A percentile compares a stretch with the other conserved stretches of the same genome.
Conservation (phyloP, 1,140 invertebrate species). For the Coptotermes formosanus region DNA sequence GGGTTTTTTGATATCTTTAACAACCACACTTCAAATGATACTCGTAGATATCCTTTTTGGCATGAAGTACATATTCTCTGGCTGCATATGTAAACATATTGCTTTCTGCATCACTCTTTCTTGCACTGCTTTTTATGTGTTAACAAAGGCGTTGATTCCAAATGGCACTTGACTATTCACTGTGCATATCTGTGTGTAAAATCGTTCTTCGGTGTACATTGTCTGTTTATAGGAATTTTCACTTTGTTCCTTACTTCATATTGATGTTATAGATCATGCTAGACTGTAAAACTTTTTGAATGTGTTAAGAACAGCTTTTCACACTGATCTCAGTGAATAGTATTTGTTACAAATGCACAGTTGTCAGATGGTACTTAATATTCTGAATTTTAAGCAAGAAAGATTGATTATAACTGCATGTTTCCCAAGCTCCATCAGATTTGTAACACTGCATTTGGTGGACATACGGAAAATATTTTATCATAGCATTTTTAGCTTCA, state of each 20-base stretch:
- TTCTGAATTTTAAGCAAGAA: background rate
- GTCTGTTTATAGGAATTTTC: background rate
- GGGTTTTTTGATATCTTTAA: slow-evolving; percentile 24
- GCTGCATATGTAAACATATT: background rate
- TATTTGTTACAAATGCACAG: background rate
- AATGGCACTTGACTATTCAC: background rate
- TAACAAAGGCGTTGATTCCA: background rate
- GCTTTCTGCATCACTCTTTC: background rate
- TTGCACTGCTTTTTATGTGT: background rate
- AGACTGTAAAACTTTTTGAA: background rate
- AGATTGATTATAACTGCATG: no score
- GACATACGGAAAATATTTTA: background rate
- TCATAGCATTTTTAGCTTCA: background rate
- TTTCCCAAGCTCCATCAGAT: background rate
- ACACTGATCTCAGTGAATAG: background rate
- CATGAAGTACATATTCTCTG: background rate
- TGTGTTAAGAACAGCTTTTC: background rate
- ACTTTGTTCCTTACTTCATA: background rate
- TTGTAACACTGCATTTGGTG: background rate
- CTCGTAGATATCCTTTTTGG: background rate
- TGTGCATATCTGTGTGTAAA: background rate
- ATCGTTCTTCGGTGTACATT: background rate
- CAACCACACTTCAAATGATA: background rate
- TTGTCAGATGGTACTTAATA: background rate
- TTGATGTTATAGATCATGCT: background rate